Evolutionary conservation across 2,888 invertebrate genomes (phyloP).

Genomic region (Penaeus monodon): DNA sequence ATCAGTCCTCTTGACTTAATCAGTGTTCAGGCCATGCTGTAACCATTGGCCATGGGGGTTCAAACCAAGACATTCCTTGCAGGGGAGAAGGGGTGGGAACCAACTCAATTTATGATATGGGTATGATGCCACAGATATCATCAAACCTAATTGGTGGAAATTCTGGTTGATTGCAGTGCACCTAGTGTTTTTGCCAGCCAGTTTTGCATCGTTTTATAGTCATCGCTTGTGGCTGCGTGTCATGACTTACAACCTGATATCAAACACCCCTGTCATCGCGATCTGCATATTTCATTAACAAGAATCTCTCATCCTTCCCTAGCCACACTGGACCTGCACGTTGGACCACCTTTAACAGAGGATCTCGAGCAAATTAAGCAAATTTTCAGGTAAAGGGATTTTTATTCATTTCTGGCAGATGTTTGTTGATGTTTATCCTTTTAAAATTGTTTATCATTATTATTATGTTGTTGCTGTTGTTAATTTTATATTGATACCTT

Average conservation of each 20-base stretch:
- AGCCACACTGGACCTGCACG: no score
- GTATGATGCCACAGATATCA: neutral
- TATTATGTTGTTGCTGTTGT: no score
- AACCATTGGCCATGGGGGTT: no score
- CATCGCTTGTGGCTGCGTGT: conserved; percentile 51
- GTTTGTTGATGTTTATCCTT: no score
- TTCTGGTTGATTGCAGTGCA: conserved; percentile 61
- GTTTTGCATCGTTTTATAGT: conserved; percentile 50
- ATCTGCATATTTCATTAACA: conserved; percentile 87
- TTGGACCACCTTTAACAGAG: conserved; percentile 83
- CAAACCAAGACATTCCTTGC: no score
- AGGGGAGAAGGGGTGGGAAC: no score
- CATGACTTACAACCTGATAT: conserved; percentile 66
- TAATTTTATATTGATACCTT: no score
- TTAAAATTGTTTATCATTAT: no score
- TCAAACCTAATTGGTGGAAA: neutral
- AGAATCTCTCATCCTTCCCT: conserved; percentile 84
- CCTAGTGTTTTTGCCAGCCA: conserved; percentile 50
- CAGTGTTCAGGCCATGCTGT: no score
- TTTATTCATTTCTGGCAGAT: no score
- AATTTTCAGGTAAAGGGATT: conserved; percentile 19
- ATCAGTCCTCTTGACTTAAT: no score
- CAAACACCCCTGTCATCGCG: conserved; percentile 72
- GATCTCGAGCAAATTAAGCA: conserved; percentile 71
- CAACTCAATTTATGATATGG: neutral